Evolutionary conservation across 2,113 vertebrate species (phyloP), one percentile per base, ranked within the genome.

Genomic region (Channa maculata): DNA sequence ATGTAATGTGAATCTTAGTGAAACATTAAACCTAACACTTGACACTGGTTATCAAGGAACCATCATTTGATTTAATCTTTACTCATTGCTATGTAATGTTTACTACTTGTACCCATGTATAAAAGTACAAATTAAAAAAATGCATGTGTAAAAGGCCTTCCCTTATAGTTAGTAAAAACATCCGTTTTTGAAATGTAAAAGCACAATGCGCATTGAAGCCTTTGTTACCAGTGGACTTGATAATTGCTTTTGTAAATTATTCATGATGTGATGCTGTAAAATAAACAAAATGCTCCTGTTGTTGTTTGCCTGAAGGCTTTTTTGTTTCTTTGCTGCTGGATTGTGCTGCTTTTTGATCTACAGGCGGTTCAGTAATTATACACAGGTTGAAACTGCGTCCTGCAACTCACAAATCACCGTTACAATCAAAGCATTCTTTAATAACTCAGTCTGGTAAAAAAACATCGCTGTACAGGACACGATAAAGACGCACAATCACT

Each of bases 51-150:
- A 75, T 82, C 64, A 36, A 91, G 70, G 64, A 92, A 66, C 70
- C 68, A 52, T 80, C 43, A 8, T 86, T 80, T 85, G 71, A 85
- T 77, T 82, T 80, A 10, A 68, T 79, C 67, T 86, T 84, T 77
- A 84, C 79, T 93, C 88, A 89, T 89, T 91, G 92, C 90, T 91
- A 86, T 93, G 88, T 92, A 88, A 90, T 83, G 93, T 93, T 89
- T 52, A 91, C 15, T 80, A 82, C 83, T 87, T 90, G 88, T 91
- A 90, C 69, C 76, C 84, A 79, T 85, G 79, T 88, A 80, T 69
- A 86, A 80, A 80, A 82, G 83, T 51, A 71, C 52, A 58, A 71
- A 80, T 41, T 24, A 51, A 66, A 33, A 82, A 64, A 63, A 49
- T 70, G 90, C 91, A 91, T 69, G 89, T 70, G 63, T 87, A 43